Evolutionary conservation across 2,797 vertebrate species (phyloP).

Genomic region (Amniataba percoides): DNA sequence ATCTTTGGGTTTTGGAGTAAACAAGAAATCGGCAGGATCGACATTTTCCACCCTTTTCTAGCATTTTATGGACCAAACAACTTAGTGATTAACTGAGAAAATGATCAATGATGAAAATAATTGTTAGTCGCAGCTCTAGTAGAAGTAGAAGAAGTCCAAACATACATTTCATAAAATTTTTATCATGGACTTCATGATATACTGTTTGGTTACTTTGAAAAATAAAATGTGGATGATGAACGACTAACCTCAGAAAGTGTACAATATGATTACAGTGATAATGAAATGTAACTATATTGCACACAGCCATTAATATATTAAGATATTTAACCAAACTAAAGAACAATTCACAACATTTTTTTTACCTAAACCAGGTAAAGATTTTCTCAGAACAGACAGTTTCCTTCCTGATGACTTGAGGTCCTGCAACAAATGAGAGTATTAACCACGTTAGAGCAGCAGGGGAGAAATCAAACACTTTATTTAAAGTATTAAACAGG

Average conservation of each 20-base stretch:
- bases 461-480: neutral
- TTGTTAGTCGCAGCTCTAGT: too few relatives aligned
- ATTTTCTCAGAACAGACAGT: slow-evolving; percentile 66
- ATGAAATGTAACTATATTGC: neutral
- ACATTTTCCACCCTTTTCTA: too few relatives aligned
- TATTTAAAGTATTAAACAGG: too few relatives aligned
- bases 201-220: neutral
- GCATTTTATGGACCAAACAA: too few relatives aligned
- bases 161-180: neutral
- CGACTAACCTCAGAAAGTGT: neutral
- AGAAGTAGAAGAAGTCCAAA: neutral
- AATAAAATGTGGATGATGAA: neutral
- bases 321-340: neutral
- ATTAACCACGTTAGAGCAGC: neutral
- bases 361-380: slow-evolving; percentile 75
- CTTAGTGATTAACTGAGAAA: too few relatives aligned
- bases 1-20: too few relatives aligned
- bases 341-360: too few relatives aligned
- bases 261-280: neutral
- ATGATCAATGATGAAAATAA: too few relatives aligned
- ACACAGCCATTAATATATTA: neutral
- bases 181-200: neutral
- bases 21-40: too few relatives aligned
- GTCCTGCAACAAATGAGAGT: slow-evolving; percentile 70
- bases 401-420: slow-evolving; percentile 74